Evolutionary conservation across 2,797 vertebrate species (phyloP).

Genomic region (Galaxias olidus): DNA sequence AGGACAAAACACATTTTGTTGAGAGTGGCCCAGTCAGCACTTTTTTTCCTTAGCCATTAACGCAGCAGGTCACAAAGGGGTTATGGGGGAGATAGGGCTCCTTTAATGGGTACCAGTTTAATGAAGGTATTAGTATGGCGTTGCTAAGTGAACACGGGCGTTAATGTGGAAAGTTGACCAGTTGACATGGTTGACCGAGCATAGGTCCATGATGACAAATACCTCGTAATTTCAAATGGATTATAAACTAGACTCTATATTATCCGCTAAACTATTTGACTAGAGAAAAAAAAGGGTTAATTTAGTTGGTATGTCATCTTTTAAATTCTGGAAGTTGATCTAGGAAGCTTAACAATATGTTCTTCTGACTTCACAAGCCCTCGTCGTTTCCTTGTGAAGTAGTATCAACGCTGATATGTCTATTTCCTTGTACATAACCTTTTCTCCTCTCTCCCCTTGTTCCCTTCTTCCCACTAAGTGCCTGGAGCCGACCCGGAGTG

Average conservation of each 20-base stretch:
- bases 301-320: no score
- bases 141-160: not conserved
- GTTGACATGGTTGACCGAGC: no score
- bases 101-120: constrained; percentile 4
- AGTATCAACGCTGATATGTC: not conserved
- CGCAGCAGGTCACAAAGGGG: constrained; percentile 56
- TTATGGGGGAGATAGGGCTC: constrained; percentile 48
- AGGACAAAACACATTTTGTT: constrained; percentile 73
- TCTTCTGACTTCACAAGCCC: no score
- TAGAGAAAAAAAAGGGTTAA: no score
- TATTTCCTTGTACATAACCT: not conserved
- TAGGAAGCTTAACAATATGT: no score
- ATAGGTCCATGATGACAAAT: no score
- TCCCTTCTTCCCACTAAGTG: constrained; percentile 20
- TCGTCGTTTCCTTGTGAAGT: not conserved
- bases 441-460: not conserved
- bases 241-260: no score
- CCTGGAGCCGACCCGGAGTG: not conserved
- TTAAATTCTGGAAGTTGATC: no score
- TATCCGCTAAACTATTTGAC: no score
- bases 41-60: constrained; percentile 57
- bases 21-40: constrained; percentile 62
- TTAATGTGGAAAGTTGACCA: not conserved
- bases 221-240: no score
- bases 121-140: not conserved